A percentile compares a stretch with the other conserved stretches of the same genome.
Evolutionary conservation across 2,888 invertebrate species (phyloP).

Genomic region (Sphinx pinastri): DNA sequence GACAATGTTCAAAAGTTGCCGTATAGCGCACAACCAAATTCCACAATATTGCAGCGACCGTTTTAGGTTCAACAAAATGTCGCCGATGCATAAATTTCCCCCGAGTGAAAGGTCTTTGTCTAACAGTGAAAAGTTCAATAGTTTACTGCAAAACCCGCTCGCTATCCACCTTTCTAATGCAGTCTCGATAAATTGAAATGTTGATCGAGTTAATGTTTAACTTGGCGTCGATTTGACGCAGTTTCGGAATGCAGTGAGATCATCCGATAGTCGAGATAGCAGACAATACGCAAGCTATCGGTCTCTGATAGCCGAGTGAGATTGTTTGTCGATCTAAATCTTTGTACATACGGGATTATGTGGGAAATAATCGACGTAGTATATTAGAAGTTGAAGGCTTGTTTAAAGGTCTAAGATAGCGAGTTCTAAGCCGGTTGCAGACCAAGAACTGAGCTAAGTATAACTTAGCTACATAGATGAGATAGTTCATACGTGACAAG

Average conservation of each 20-base stretch:
- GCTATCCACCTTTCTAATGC: conserved; percentile 15
- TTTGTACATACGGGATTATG: too few relatives aligned
- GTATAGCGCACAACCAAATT: background rate
- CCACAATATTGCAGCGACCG: background rate
- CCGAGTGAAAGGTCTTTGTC: conserved; percentile 20
- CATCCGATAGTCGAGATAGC: conserved; percentile 5
- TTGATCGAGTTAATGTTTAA: conserved; percentile 16
- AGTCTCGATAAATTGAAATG: conserved; percentile 13
- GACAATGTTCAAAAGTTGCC: too few relatives aligned
- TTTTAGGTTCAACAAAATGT: conserved; percentile 1
- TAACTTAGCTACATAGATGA: too few relatives aligned
- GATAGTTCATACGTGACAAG: too few relatives aligned
- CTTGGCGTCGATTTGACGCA: conserved; percentile 1
- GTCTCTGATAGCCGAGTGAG: too few relatives aligned
- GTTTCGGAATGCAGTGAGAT: conserved; percentile 20
- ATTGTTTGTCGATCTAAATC: too few relatives aligned
- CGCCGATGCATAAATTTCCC: conserved; percentile 18
- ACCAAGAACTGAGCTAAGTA: too few relatives aligned
- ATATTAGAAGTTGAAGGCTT: too few relatives aligned
- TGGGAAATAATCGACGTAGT: too few relatives aligned
- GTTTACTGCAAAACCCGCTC: conserved; percentile 8
- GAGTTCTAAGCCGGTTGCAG: too few relatives aligned
- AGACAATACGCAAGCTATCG: too few relatives aligned
- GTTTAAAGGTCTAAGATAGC: too few relatives aligned
- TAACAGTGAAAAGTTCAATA: conserved; percentile 16